These are phyloP conservation scores for Conger conger DNA, from an alignment of 2,113 vertebrate species.

Conservation along the genomic window DNA sequence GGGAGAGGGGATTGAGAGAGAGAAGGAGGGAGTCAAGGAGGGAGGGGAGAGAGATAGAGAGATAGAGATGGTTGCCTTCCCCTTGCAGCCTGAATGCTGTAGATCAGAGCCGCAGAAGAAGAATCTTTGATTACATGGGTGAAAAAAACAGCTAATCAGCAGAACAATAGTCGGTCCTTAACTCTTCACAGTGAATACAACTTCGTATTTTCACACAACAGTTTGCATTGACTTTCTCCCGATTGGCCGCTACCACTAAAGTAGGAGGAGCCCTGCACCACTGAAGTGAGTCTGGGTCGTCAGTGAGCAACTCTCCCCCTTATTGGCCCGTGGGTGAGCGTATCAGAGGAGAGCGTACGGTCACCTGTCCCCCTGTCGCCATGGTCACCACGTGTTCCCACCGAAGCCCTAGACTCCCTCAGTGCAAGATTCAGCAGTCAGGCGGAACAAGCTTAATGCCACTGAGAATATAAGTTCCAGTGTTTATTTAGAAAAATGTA, in stretches of 20 bases:
- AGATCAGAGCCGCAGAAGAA: background rate
- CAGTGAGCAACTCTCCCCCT: background rate
- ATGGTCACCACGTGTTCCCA: background rate
- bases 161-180: too few relatives aligned
- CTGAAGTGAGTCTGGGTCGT: too few relatives aligned
- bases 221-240: too few relatives aligned
- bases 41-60: too few relatives aligned
- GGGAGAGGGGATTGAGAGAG: too few relatives aligned
- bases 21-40: background rate
- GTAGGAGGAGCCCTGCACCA: too few relatives aligned
- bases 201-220: too few relatives aligned
- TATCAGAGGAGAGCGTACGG: too few relatives aligned
- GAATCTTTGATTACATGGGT: background rate
- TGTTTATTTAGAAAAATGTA: background rate
- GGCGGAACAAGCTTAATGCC: background rate
- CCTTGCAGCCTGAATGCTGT: background rate
- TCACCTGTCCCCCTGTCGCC: too few relatives aligned
- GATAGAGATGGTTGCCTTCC: background rate
- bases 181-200: too few relatives aligned
- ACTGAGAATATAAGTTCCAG: background rate
- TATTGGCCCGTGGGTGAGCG: background rate
- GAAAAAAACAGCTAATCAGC: too few relatives aligned
- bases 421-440: background rate
- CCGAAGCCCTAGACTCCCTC: background rate
- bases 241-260: too few relatives aligned